Evolutionary conservation across 1,140 invertebrate species (phyloP).

Genomic region (Parasteatoda tepidariorum): DNA sequence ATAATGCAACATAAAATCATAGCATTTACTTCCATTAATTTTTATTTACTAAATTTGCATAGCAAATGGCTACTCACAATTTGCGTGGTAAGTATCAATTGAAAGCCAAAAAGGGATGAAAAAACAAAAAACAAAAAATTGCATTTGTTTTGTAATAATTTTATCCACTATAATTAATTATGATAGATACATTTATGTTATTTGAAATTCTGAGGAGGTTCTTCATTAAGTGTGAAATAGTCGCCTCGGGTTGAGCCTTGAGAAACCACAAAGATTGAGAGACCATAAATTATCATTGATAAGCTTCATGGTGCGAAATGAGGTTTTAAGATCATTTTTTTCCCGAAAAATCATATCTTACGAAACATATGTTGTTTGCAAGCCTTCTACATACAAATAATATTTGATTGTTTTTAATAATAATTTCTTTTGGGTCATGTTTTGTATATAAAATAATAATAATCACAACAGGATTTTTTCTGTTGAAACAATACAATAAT

Average conservation of each 20-base stretch:
- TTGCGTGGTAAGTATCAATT: no score
- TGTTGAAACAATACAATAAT: not conserved
- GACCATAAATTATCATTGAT: not conserved
- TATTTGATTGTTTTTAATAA: not conserved
- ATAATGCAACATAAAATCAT: no score
- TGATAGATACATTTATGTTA: not conserved
- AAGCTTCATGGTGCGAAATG: not conserved
- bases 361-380: not conserved
- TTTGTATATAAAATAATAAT: not conserved
- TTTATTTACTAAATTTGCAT: not conserved
- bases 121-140: not conserved
- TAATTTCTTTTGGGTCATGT: no score
- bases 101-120: no score
- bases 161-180: not conserved
- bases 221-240: not conserved
- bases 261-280: not conserved
- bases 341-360: not conserved
- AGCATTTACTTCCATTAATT: not conserved
- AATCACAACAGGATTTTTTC: not conserved
- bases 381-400: not conserved
- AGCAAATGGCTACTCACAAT: no score
- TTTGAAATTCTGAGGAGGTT: not conserved
- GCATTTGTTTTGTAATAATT: not conserved
- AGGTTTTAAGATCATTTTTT: not conserved
- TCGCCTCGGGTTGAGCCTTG: not conserved